phyloP scores from a whole-genome alignment of 35 echinoderm and acorn worm genomes.

The Apostichopus parvimensis region DNA sequence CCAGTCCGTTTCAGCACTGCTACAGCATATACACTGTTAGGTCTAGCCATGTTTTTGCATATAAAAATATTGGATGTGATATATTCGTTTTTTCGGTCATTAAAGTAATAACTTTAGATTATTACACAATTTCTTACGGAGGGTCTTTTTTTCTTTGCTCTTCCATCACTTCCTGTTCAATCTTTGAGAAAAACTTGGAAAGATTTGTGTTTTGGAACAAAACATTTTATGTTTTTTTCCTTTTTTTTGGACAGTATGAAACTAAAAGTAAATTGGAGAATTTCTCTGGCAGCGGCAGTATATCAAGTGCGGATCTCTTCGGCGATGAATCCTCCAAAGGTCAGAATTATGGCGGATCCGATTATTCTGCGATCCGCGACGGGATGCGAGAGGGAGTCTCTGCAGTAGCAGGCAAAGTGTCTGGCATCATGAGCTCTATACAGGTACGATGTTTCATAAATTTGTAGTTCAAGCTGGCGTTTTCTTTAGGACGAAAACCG shows the following conservation, averaged over 20 bases:
- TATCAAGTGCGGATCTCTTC: conserved; percentile 88
- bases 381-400: conserved; percentile 96
- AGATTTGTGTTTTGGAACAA: neutral
- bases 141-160: no score
- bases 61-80: no score
- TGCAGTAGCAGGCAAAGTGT: conserved; percentile 89
- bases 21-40: no score
- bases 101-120: no score
- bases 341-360: conserved; percentile 39
- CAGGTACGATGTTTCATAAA: conserved; percentile 53
- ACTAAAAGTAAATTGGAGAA: conserved; percentile 58
- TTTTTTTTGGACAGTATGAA: conserved; percentile 54
- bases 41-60: no score
- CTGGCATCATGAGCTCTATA: conserved; percentile 88
- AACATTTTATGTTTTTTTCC: neutral
- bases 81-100: no score
- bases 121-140: no score
- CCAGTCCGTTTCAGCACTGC: no score
- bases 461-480: no score
- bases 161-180: no score
- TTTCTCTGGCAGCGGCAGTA: conserved; percentile 68
- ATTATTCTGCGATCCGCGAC: conserved; percentile 86
- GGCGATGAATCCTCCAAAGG: conserved; percentile 32
- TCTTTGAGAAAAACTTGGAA: no score
- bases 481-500: no score